Percentiles rank a stretch among this genome's conserved stretches.
Evolutionary conservation across 2,888 invertebrate genomes (phyloP).

Genomic region (Ecdyonurus torrentis): DNA sequence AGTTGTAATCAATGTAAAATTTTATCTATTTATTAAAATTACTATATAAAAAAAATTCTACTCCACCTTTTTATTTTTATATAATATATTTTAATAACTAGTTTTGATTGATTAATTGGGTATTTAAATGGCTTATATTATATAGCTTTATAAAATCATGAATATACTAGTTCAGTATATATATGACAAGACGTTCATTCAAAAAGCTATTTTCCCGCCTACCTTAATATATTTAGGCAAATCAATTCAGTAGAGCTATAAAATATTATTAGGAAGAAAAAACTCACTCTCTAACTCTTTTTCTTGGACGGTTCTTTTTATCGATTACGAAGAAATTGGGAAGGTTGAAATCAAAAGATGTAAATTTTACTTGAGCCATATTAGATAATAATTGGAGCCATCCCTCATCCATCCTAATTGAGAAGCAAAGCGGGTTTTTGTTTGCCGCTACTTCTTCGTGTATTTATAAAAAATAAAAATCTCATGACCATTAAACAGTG

Average conservation of each 20-base stretch:
- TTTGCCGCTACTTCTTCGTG: no score
- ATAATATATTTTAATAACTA: not conserved
- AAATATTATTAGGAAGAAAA: not conserved
- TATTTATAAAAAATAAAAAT: no score
- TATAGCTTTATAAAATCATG: not conserved
- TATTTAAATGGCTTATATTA: not conserved
- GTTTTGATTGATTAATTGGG: not conserved
- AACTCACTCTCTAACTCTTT: no score
- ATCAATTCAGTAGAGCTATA: not conserved
- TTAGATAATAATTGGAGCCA: not conserved
- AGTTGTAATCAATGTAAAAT: no score
- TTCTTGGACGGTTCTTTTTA: not conserved
- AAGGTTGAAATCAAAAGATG: no score
- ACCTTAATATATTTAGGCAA: not conserved
- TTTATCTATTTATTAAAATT: no score
- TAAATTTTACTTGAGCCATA: not conserved
- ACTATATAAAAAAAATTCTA: no score
- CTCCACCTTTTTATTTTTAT: no score
- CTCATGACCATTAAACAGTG: not conserved
- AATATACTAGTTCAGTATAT: not conserved
- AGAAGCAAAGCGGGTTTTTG: no score
- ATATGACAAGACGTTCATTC: not conserved
- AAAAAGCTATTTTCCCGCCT: not conserved
- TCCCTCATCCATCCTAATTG: not conserved
- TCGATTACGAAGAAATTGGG: no score